Evolutionary conservation across 1,140 invertebrate genomes (phyloP).

Genomic region (Mercenaria mercenaria): DNA sequence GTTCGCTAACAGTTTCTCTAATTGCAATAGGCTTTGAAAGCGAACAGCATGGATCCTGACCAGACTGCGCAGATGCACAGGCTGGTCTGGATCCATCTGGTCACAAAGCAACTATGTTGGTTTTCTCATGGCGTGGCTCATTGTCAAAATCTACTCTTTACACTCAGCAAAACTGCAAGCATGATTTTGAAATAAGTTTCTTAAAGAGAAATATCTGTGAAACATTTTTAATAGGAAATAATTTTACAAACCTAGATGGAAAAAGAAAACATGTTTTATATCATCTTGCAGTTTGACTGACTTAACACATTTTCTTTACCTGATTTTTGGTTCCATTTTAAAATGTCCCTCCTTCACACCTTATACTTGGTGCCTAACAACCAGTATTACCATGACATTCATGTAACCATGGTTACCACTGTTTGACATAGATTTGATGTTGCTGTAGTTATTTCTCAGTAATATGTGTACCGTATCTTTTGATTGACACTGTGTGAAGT

Average conservation of each 20-base stretch:
- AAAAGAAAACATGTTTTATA: no score
- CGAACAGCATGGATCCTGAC: no score
- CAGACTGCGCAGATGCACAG: no score
- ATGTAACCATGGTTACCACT: constrained; percentile 6
- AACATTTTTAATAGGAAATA: no score
- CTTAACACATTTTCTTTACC: neutral
- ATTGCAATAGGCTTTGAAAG: no score
- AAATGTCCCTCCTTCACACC: constrained; percentile 39
- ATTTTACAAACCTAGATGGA: no score
- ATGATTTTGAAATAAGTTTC: no score
- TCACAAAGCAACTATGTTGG: no score
- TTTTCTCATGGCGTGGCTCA: no score
- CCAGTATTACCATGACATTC: constrained; percentile 20
- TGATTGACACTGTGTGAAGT: constrained; percentile 60
- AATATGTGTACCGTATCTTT: constrained; percentile 48
- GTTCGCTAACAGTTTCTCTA: no score
- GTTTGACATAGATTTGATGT: constrained; percentile 41
- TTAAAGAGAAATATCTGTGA: no score
- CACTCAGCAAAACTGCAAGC: neutral
- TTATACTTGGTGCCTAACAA: constrained; percentile 65
- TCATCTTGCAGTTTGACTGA: neutral
- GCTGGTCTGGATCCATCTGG: no score
- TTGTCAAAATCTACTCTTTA: neutral
- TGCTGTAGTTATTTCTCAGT: constrained; percentile 42
- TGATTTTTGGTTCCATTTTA: neutral